Percentiles rank a stretch among this genome's conserved stretches.
Conservation (phyloP, 2,797 vertebrate genomes). For the Malurus leucopterus region DNA sequence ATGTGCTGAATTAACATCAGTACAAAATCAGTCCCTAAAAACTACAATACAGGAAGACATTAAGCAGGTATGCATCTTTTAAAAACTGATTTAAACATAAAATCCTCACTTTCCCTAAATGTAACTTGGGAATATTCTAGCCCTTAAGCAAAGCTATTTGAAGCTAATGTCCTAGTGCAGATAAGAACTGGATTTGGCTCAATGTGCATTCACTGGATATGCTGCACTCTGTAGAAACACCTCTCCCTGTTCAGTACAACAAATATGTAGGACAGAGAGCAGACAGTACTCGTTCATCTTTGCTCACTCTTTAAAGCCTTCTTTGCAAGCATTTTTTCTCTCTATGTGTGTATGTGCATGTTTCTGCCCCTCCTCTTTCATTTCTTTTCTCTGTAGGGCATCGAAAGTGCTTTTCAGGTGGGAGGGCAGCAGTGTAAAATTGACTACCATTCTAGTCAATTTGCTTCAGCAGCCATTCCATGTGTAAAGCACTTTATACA, state of each 20-base stretch:
- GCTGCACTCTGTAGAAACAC: slow-evolving; percentile 9
- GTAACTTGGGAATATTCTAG: neutral
- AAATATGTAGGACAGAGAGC: slow-evolving; percentile 31
- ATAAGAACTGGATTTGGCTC: slow-evolving; percentile 15
- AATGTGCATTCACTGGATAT: neutral
- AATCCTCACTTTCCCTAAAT: neutral
- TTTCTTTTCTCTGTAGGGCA: slow-evolving; percentile 53
- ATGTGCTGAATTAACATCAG: neutral
- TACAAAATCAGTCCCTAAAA: neutral
- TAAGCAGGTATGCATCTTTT: neutral
- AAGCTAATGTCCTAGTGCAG: slow-evolving; percentile 1
- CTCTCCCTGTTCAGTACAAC: neutral
- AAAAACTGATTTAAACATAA: neutral
- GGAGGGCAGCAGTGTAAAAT: slow-evolving; percentile 48
- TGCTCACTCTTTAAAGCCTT: neutral
- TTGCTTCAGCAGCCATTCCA: slow-evolving; percentile 54
- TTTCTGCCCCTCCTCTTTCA: slow-evolving; percentile 13
- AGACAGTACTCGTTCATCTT: neutral
- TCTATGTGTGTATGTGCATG: neutral
- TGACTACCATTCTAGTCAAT: slow-evolving; percentile 49
- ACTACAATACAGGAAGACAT: neutral
- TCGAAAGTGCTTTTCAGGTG: slow-evolving; percentile 37
- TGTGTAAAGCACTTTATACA: slow-evolving; percentile 52
- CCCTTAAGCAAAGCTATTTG: slow-evolving; percentile 31
- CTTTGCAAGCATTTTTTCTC: neutral